Evolutionary conservation across 2,888 invertebrate genomes (phyloP), one percentile per base, ranked within the genome.

Genomic region (Xanthorhoe spadicearia): DNA sequence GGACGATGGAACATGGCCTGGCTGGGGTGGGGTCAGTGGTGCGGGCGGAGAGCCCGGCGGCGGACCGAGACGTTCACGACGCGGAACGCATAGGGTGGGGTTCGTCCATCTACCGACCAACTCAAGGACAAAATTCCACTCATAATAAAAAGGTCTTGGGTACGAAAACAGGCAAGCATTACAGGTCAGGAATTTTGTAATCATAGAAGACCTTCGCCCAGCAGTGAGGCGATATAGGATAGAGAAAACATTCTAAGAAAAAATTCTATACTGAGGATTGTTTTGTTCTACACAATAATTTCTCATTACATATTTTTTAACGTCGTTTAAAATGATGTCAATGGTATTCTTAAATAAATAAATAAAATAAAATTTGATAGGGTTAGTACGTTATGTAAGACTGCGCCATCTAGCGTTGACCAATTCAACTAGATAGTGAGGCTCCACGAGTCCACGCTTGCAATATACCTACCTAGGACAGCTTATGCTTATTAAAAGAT

Each of bases 1-100:
- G 70, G 63, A 61, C 32, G 35, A 66, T 61, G 73, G 67, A 70
- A 68, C 62, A 32, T 61, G 58, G 70, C 67, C 68, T 72, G 71
- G 64, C 63, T 53, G 58, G 80, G 84, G 38, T 43, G 38, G 38
- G 38, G 83, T 84, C 86, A 86, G 81, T 78, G 80, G 81, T 81
- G 85, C 77, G 80, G 67, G 85, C 77, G 80, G 67, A 71, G 77
- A 77, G 74, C 66, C 76, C 23, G 23, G 23, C 78, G 81, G 79
- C 84, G 77, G 75, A 83, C 83, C 90, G 86, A 66, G 78, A 82
- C 86, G 78, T 75, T 81, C 83, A 82, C 71, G 75, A 72, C 79
- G 79, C 83, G 88, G 85, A 88, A 89, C 88, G 82, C 61, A 70
- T 70, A 69, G 74, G 68, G 62, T 65, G 73, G 77, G 85, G 87